phyloP scores from a whole-genome alignment of 2,113 vertebrate genomes.

The Laticauda laticaudata region DNA sequence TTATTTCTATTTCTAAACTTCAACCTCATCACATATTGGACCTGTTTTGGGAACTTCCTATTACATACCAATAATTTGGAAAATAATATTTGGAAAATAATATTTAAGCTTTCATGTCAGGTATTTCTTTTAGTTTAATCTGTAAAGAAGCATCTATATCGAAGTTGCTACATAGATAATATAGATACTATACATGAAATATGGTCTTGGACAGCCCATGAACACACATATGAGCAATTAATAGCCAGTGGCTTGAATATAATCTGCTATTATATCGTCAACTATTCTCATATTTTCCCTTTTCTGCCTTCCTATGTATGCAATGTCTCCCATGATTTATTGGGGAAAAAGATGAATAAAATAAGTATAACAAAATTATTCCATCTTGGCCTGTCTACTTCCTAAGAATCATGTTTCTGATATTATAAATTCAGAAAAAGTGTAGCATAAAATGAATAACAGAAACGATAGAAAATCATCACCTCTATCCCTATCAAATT shows the following conservation, averaged over 20 bases:
- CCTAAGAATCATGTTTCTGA: background rate
- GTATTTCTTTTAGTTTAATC: background rate
- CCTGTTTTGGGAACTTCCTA: background rate
- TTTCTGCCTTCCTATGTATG: background rate
- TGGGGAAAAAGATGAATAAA: background rate
- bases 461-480: background rate
- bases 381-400: background rate
- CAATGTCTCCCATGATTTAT: background rate
- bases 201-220: background rate
- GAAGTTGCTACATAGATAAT: background rate
- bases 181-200: background rate
- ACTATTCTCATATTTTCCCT: background rate
- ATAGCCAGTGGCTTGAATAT: background rate
- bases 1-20: no score
- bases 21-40: background rate
- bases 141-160: background rate
- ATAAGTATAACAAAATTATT: background rate
- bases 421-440: background rate
- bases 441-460: background rate
- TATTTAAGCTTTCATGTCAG: background rate
- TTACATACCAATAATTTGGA: background rate
- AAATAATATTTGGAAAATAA: background rate
- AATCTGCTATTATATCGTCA: background rate
- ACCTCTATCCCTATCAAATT: no score
- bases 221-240: background rate